phyloP scores from a whole-genome alignment of 2,797 vertebrate genomes.

The Sandelia bainsii region DNA sequence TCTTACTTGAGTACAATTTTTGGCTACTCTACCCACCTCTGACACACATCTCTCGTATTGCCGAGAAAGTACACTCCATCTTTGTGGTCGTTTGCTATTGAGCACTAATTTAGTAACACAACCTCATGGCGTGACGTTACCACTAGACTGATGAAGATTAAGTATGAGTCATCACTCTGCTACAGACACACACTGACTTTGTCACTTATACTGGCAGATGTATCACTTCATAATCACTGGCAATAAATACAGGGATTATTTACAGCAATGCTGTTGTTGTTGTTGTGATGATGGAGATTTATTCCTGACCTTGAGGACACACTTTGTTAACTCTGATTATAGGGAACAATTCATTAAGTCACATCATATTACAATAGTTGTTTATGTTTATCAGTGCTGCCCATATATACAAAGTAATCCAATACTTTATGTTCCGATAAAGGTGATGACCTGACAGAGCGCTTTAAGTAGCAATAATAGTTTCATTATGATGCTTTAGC shows the following conservation, averaged over 20 bases:
- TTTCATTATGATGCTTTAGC: background rate
- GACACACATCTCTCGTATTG: constrained; percentile 18
- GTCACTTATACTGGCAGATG: constrained; percentile 58
- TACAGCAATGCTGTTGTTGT: constrained; percentile 36
- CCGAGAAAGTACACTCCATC: constrained; percentile 31
- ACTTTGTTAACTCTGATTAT: constrained; percentile 39
- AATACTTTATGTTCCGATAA: background rate
- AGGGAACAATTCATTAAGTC: constrained; percentile 39
- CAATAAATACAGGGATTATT: constrained; percentile 62
- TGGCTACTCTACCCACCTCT: too few relatives aligned
- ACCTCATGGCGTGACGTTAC: constrained; percentile 65
- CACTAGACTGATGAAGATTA: constrained; percentile 73
- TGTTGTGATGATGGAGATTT: constrained; percentile 4
- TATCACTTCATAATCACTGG: constrained; percentile 62
- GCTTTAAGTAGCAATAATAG: background rate
- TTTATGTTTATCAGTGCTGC: background rate
- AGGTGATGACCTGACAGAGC: background rate
- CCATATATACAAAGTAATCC: background rate
- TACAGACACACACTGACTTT: constrained; percentile 46
- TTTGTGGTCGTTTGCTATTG: constrained; percentile 66
- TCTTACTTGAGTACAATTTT: too few relatives aligned
- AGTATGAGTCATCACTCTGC: constrained; percentile 72
- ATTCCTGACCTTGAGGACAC: constrained; percentile 44
- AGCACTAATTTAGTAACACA: constrained; percentile 76
- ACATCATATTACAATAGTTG: background rate